Evolutionary conservation across 2,888 invertebrate genomes (phyloP), one percentile per base, ranked within the genome.

Genomic region (Catocala sponsa): DNA sequence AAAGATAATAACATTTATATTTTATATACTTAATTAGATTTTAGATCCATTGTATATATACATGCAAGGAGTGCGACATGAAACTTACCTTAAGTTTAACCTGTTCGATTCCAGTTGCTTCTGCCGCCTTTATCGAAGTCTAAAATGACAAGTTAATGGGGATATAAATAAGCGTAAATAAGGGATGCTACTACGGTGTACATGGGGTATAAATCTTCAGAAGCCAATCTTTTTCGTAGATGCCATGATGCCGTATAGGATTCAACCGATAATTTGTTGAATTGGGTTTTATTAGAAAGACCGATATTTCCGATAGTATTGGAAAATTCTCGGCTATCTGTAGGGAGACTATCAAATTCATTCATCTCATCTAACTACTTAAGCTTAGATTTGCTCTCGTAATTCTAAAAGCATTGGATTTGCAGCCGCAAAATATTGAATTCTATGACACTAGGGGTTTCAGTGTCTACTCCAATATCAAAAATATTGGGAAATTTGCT

Each of bases 61-160:
- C 87, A 80, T 70, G 70, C 69, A 66, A 52, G 12, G 47, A 70
- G 44, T 63, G 50, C 0, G 46, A 63, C 33, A 56, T 63, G 11
- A 38, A 77, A 84, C 92, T 92, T 90, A 94, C 94, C 93, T 94
- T 94, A 2, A 94, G 81, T 83, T 94, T 94, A 53, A 94, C 80
- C 84, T 91, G 81, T 49, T 85, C 91, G 68, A 94, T 59, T 82
- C 90, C 84, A 59, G 78, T 81, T 61, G 78, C 77, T 84, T 91
- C 89, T 57, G 89, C 86, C 80, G 90, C 86, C 78, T 92, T 90
- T 76, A 92, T 81, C 76, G 82, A 86, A 64, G 86, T 88, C 94
- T 94, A 92, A 85, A 94, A 92, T 85, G 76, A 89, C 59, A 87
- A 90, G 85, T 88, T 87, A 85, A 79, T 82, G 65, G 79, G 85